Evolutionary conservation across 2,113 vertebrate species (phyloP), one percentile per base, ranked within the genome.

Genomic region (Natator depressus): DNA sequence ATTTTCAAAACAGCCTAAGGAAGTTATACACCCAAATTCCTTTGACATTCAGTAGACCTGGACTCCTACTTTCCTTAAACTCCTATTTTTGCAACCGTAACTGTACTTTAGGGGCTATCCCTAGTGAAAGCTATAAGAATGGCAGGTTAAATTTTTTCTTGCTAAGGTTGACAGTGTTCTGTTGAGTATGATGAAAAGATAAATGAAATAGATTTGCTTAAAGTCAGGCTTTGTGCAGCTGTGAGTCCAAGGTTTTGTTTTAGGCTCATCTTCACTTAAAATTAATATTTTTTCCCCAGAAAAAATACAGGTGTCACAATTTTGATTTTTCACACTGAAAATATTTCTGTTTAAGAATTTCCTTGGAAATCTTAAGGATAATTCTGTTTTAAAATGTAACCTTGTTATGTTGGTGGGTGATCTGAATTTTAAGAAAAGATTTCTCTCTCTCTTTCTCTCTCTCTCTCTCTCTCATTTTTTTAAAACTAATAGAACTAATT

Each of bases 401-500:
- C 4, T 12, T 82, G 6, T 90, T 85, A 49, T 29, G 38, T 49
- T 93, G 31, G 50, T 83, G 80, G 88, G 89, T 93, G 69, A 98
- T 92, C 81, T 94, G 89, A 92, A 53, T 89, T n/a, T n/a, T n/a
- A 54, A 94, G 87, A 87, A 94, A 82, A 91, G 25, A 79, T 59
- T 88, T 84, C 87, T 46, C 80, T 57, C 24, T 80, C 14, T 22
- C 79, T 57, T 35, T n/a, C 27, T 91, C 82, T 22, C 79, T 57
- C 35, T n/a, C 27, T 91, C 82, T 51, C 78, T 78, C 47, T 81
- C 55, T 16, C 84, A 42, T 9, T 82, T 78, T 89, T 51, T 69
- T 84, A 22, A 81, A 84, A 14, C 79, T 57, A 76, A 57, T 89
- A 96, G 95, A 96, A 93, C 91, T 93, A 96, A 97, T 97, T 97